phyloP scores from a whole-genome alignment of 2,113 vertebrate species.

The Tringa solitaria region DNA sequence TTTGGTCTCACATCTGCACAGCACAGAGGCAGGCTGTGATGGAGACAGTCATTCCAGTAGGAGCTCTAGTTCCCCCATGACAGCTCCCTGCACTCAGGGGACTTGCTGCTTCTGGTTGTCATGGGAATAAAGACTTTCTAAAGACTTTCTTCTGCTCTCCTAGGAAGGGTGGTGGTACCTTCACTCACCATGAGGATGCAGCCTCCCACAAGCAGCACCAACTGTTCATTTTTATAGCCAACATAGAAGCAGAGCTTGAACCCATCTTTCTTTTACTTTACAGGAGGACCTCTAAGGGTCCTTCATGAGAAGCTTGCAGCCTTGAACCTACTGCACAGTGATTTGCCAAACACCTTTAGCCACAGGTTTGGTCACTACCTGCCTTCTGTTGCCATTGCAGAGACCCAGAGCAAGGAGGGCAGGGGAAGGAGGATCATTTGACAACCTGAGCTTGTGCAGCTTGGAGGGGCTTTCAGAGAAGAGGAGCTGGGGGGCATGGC shows the following conservation, averaged over 20 bases:
- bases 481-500: neutral
- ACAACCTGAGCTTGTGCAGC: neutral
- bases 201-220: neutral
- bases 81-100: neutral
- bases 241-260: neutral
- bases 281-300: neutral
- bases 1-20: neutral
- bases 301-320: neutral
- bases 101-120: neutral
- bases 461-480: neutral
- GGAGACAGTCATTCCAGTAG: accelerated
- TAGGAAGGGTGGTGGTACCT: neutral
- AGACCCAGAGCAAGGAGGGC: neutral
- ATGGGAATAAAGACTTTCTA: neutral
- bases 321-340: neutral
- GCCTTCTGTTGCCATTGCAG: neutral
- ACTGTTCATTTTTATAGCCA: neutral
- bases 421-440: neutral
- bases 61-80: accelerated
- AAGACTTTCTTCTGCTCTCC: neutral
- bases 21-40: neutral
- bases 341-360: neutral
- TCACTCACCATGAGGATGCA: neutral
- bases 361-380: neutral
- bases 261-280: neutral